Base-by-base conservation (phyloP, 2,797 vertebrate species). In the Sebastolobus alascanus region DNA sequence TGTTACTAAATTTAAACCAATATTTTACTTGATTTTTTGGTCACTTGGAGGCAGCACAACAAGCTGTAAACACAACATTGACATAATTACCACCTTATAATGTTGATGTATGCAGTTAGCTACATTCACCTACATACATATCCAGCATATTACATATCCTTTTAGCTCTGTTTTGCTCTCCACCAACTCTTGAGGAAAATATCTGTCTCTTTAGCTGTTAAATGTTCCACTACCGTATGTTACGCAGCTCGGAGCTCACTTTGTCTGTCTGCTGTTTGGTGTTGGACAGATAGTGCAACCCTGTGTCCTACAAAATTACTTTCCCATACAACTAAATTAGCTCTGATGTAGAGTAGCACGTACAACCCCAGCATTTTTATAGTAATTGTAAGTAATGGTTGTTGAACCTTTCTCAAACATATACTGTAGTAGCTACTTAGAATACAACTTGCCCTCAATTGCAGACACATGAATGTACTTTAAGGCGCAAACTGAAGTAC, bases 371-470 rank as follows among this genome's bases (percentile, higher is more conserved):
- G 27, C 3, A 40, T 55, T 56, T 29, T 5, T 58, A 60, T 4
- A 54, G 4, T 29, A 35, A 37, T 25, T 5, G 6, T 16, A 33
- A 29, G 0, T 31, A 31, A 50, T 33, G 40, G 13, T 58, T n/a
- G 22, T 40, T 79, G 33, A 72, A 80, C 25, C 5, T 8, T 68
- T 59, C 69, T 22, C 31, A 77, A 56, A 59, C 29, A 61, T 33
- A 14, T 66, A 35, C 31, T 31, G 16, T 12, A n/a, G 59, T 11
- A 9, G n/a, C 50, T 29, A 33, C 18, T 73, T 33, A 43, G 55
- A 73, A 61, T 54, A 43, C 73, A 70, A 46, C 13, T n/a, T 13
- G 3, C 27, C 9, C 11, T 27, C 40, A 69, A 16, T 54, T 78
- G 11, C 54, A 50, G 55, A 67, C 40, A 22, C 25, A 46, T 65